Percentiles rank a stretch among this genome's conserved stretches.
These are phyloP conservation scores for Sebastolobus altivelis DNA, from an alignment of 2,797 vertebrate genomes.

Conservation along the genomic window DNA sequence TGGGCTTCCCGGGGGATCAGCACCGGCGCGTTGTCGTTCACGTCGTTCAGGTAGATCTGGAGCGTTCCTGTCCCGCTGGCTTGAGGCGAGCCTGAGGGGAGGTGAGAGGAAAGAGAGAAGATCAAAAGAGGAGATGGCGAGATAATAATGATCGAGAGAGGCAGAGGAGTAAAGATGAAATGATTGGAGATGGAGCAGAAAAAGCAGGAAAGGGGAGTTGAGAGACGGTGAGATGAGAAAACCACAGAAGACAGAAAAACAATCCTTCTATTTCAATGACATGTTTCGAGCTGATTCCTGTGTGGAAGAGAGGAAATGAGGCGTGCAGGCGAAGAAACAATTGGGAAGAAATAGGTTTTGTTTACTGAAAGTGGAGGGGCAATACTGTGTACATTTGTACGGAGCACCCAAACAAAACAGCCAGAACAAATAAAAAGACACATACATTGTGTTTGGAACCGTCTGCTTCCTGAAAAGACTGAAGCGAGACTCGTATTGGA, in stretches of 20 bases:
- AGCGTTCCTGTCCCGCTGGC: constrained; percentile 97
- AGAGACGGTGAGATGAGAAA: constrained; percentile 20
- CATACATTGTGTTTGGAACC: constrained; percentile 58
- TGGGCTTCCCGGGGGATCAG: constrained; percentile 94
- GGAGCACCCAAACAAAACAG: constrained; percentile 56
- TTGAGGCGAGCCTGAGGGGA: constrained; percentile 89
- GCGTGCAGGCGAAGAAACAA: constrained; percentile 28
- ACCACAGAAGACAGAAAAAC: constrained; percentile 24
- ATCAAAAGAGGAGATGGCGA: constrained; percentile 28
- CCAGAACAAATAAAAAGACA: constrained; percentile 60
- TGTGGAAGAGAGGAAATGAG: constrained; percentile 51
- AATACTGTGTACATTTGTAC: constrained; percentile 33
- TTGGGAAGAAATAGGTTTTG: constrained; percentile 41
- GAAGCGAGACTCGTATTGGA: constrained; percentile 32
- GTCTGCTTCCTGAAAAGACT: constrained; percentile 21
- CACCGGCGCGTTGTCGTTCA: constrained; percentile 96
- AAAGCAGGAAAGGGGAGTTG: constrained; percentile 1
- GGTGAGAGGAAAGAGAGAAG: constrained; percentile 20
- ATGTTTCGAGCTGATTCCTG: constrained; percentile 18
- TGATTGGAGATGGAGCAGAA: constrained; percentile 34
- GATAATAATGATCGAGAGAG: constrained; percentile 10
- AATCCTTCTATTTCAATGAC: constrained; percentile 23
- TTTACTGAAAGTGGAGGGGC: constrained; percentile 32
- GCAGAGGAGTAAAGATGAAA: constrained; percentile 32
- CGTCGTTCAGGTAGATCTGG: constrained; percentile 96